A percentile compares a stretch with the other conserved stretches of the same genome.
Conservation (phyloP, 2,888 invertebrate genomes). For the Liopterus haemorrhoidalis region DNA sequence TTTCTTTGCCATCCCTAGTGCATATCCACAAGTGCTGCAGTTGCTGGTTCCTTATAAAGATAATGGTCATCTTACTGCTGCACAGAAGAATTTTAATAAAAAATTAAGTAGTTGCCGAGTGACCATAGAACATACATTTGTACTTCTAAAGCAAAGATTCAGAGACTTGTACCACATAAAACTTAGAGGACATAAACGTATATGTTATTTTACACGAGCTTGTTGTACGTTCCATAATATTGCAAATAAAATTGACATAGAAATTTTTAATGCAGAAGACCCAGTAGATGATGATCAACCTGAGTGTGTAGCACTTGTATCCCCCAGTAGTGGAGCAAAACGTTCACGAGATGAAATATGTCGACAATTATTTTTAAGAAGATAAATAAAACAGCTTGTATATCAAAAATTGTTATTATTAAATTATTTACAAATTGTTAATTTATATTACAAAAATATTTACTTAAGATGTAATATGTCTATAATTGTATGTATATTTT, state of each 20-base stretch:
- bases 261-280: background rate
- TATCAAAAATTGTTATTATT: too few relatives aligned
- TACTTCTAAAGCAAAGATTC: conserved; percentile 14
- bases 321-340: too few relatives aligned
- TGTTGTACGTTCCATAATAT: conserved; percentile 14
- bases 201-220: conserved; percentile 16
- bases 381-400: too few relatives aligned
- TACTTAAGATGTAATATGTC: too few relatives aligned
- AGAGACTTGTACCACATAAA: conserved; percentile 14
- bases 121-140: conserved; percentile 15
- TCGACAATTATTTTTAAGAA: too few relatives aligned
- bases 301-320: too few relatives aligned
- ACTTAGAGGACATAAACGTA: conserved; percentile 9
- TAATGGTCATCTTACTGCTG: conserved; percentile 12
- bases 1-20: too few relatives aligned
- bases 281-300: too few relatives aligned
- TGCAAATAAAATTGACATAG: background rate
- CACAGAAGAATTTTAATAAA: conserved; percentile 16
- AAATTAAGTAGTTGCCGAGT: conserved; percentile 11
- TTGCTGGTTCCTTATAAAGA: conserved; percentile 13
- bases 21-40: conserved; percentile 7
- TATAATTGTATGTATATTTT: too few relatives aligned
- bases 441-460: too few relatives aligned
- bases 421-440: too few relatives aligned
- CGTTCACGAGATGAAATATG: too few relatives aligned